Evolutionary conservation across 2,888 invertebrate genomes (phyloP).

Genomic region (Dynastes tityus): DNA sequence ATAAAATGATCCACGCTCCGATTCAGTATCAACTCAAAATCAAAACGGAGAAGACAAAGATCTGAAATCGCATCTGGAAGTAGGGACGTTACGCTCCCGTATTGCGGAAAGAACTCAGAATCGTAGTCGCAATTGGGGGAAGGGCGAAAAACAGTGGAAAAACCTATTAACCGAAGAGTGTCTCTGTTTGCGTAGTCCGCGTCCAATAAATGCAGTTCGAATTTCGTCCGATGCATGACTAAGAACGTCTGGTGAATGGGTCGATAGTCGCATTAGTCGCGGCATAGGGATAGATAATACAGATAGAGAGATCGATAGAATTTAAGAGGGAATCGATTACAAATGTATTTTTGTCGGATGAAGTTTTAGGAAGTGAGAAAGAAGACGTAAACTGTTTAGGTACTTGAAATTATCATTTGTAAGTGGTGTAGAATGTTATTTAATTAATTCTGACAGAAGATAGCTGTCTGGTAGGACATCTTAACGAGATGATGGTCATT

Average conservation of each 20-base stretch:
- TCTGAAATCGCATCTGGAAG: neutral
- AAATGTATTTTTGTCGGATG: too few species aligned
- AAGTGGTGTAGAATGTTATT: too few species aligned
- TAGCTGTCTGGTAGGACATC: too few species aligned
- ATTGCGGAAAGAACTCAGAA: neutral
- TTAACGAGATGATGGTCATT: too few species aligned
- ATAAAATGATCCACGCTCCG: neutral
- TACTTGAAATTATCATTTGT: too few species aligned
- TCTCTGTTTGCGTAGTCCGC: neutral
- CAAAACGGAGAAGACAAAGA: neutral
- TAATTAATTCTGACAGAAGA: too few species aligned
- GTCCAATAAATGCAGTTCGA: neutral
- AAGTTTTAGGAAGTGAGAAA: too few species aligned
- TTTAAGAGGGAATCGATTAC: too few species aligned
- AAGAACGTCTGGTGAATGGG: slow-evolving; percentile 10
- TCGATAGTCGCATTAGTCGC: neutral
- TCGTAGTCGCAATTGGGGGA: neutral
- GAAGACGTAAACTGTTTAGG: too few species aligned
- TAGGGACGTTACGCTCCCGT: neutral
- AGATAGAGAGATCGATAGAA: neutral
- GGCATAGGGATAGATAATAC: neutral
- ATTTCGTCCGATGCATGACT: slow-evolving; percentile 11
- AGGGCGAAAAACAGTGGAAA: slow-evolving; percentile 21
- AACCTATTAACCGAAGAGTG: slow-evolving; percentile 6
- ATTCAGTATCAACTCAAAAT: slow-evolving; percentile 15